phyloP scores from a whole-genome alignment of 1,140 invertebrate species.

The Antheraea pernyi region DNA sequence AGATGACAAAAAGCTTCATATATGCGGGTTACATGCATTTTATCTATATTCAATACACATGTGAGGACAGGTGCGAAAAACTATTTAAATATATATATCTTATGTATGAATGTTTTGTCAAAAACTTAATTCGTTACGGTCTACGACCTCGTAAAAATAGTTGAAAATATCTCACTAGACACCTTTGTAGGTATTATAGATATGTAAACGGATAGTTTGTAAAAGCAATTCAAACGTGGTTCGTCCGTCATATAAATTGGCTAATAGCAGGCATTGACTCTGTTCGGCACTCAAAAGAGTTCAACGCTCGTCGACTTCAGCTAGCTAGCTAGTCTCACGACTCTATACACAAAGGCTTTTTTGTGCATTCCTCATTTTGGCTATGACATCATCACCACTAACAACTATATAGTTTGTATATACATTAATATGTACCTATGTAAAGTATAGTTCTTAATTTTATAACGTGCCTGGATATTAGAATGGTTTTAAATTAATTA shows the following conservation, averaged over 20 bases:
- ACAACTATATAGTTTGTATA: conserved; percentile 7
- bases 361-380: conserved; percentile 64
- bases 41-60: conserved; percentile 2
- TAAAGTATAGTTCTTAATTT: neutral
- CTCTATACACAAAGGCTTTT: conserved; percentile 70
- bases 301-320: conserved; percentile 64
- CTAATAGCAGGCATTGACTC: conserved; percentile 56
- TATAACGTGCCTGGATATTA: neutral
- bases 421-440: neutral
- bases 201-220: conserved; percentile 15
- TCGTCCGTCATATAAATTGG: conserved; percentile 54
- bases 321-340: conserved; percentile 64
- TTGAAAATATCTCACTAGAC: neutral
- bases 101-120: too few relatives aligned
- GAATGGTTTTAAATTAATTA: too few relatives aligned
- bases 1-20: conserved; percentile 47
- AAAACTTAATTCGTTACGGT: too few relatives aligned
- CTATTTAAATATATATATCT: conserved; percentile 1
- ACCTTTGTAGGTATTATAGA: neutral
- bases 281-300: conserved; percentile 61
- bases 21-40: conserved; percentile 42
- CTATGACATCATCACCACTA: conserved; percentile 66
- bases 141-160: neutral
- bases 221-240: conserved; percentile 38
- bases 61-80: neutral